Evolutionary conservation across 2,888 invertebrate genomes (phyloP).

Genomic region (Epinotia ramella): DNA sequence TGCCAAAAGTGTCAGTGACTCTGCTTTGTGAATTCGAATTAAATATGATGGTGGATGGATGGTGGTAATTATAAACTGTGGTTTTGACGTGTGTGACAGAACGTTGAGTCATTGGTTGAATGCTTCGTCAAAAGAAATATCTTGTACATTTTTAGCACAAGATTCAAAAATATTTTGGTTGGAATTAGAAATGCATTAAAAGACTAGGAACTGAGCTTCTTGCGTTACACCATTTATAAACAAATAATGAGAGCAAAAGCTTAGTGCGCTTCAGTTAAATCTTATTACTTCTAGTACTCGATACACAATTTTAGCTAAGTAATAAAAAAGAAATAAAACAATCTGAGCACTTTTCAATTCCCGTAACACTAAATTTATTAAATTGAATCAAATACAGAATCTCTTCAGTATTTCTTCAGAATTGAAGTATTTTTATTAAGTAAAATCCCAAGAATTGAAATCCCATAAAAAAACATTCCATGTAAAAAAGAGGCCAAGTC

Average conservation of each 20-base stretch:
- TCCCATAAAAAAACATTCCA: too few relatives aligned
- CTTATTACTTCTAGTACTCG: neutral
- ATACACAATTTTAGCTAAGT: neutral
- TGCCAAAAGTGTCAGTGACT: slow-evolving; percentile 73
- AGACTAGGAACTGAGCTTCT: too few relatives aligned
- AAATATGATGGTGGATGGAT: slow-evolving; percentile 21
- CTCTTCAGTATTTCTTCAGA: neutral
- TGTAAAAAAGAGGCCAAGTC: too few relatives aligned
- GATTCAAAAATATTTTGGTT: neutral
- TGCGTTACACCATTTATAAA: too few relatives aligned
- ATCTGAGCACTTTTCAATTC: neutral
- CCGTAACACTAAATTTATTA: too few relatives aligned
- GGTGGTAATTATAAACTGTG: slow-evolving; percentile 12
- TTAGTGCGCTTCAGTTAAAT: neutral
- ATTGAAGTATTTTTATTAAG: neutral
- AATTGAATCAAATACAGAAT: too few relatives aligned
- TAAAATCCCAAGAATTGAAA: too few relatives aligned
- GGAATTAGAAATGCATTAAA: neutral
- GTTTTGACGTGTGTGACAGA: slow-evolving; percentile 4
- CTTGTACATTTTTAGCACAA: neutral
- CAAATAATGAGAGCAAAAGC: neutral
- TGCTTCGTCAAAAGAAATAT: neutral
- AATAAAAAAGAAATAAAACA: neutral
- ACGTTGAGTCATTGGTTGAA: neutral
- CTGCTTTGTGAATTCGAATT: slow-evolving; percentile 48